Evolutionary conservation across 2,113 vertebrate species (phyloP), one percentile per base, ranked within the genome.

Genomic region (Hemiprocne comata): DNA sequence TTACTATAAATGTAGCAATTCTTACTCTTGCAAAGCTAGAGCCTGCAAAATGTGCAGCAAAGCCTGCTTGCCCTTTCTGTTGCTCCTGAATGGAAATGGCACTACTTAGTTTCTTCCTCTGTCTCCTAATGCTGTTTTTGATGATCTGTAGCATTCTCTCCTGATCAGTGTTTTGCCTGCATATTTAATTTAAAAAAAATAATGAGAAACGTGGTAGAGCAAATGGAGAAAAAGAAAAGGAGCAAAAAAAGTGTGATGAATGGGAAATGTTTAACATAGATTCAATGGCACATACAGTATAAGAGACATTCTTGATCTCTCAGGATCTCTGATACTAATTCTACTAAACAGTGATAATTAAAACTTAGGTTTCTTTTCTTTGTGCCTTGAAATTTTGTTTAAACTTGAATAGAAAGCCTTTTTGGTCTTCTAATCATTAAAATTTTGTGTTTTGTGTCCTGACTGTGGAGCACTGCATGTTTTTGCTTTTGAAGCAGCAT

Each of bases 261-360:
- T 64, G 42, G 40, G 54, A 18, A 73, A 6, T 38, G 11, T 77
- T 90, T 38, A 38, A 7, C 24, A 14, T 34, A 26, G 48, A 36
- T 42, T 88, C 20, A 46, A 0, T 40, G 48, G 29, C 5, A 10
- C 0, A 0, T 31, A 1, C 13, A 16, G 10, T 31, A 13, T 81
- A 11, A 38, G 6, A 70, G 26, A 65, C 10, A 25, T 70, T 81
- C 17, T 42, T 64, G 2, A 14, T 58, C 42, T 76, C 17, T 51
- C 17, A 15, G 28, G 14, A 42, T 66, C 12, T 64, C 44, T 87
- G 38, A 33, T 71, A 15, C 1, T 79, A 11, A 46, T 79, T 70
- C 7, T 58, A 54, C 31, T 58, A 21, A 23, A 48, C 6, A 54
- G 5, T 74, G 25, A n/a, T 67, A 58, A 86, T 48, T 48, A 40